Conservation (phyloP, 2,797 vertebrate genomes). For the Buceros bicornis region DNA sequence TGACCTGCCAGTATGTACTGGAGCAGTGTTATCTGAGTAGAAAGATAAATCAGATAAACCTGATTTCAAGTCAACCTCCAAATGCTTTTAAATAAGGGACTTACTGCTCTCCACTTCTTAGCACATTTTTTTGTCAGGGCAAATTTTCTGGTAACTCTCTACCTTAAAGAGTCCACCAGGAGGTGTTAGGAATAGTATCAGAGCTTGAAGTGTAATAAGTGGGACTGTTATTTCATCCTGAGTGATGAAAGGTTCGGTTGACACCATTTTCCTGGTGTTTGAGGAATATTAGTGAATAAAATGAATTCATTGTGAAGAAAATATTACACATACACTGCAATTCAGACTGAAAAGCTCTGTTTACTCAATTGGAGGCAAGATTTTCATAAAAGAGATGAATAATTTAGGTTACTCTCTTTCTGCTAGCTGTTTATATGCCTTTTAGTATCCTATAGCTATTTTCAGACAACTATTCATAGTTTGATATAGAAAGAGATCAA, state of each 20-base stretch:
- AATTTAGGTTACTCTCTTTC: constrained; percentile 29
- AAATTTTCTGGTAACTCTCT: not conserved
- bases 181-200: not conserved
- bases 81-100: not conserved
- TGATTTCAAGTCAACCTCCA: not conserved
- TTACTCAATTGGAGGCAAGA: constrained; percentile 31
- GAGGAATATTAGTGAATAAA: not conserved
- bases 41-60: not conserved
- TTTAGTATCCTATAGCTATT: not conserved
- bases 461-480: not conserved
- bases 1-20: not conserved
- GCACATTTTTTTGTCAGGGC: not conserved
- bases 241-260: not conserved
- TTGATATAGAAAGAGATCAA: not conserved
- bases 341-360: constrained; percentile 24
- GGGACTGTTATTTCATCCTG: not conserved
- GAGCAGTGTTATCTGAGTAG: not conserved
- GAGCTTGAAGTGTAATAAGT: not conserved
- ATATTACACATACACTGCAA: not conserved
- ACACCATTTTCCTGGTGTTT: not conserved
- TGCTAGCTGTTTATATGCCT: constrained; percentile 1
- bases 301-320: not conserved
- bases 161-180: not conserved
- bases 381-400: constrained; percentile 46
- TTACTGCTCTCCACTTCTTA: not conserved